Evolutionary conservation across 2,113 vertebrate species (phyloP).

Genomic region (Cranoglanis bouderius): DNA sequence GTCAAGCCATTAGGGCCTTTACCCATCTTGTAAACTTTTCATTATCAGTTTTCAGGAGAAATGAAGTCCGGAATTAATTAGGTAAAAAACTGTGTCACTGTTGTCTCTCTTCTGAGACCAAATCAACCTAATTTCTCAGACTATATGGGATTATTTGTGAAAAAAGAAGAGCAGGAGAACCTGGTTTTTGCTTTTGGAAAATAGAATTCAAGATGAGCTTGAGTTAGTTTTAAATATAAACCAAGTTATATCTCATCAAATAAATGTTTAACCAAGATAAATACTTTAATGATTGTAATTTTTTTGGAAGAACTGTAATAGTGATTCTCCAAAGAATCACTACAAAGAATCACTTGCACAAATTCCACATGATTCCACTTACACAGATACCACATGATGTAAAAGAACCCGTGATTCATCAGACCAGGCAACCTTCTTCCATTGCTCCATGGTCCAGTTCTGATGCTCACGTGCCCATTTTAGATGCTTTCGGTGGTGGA

Average conservation of each 20-base stretch:
- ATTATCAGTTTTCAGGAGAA: conserved; percentile 73
- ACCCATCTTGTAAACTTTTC: conserved; percentile 66
- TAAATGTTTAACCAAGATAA: neutral
- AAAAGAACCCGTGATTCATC: too few species aligned
- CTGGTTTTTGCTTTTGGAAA: neutral
- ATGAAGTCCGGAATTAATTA: conserved; percentile 70
- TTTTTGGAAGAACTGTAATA: neutral
- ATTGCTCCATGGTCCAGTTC: too few species aligned
- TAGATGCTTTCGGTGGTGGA: too few species aligned
- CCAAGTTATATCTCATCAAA: neutral
- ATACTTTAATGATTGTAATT: neutral
- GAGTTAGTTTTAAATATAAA: neutral
- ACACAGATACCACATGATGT: too few species aligned
- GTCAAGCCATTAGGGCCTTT: conserved; percentile 54
- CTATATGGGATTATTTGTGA: conserved; percentile 2
- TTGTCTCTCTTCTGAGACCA: conserved; percentile 60
- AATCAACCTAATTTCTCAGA: conserved; percentile 39
- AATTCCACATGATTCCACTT: too few species aligned
- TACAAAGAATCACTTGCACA: neutral
- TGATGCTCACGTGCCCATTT: too few species aligned
- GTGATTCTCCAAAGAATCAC: neutral
- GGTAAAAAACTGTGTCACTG: conserved; percentile 65
- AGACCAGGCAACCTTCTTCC: too few species aligned
- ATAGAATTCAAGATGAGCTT: neutral
- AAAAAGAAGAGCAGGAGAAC: conserved; percentile 15